Evolutionary conservation across 2,888 invertebrate genomes (phyloP).

Genomic region (Stenurella melanura): DNA sequence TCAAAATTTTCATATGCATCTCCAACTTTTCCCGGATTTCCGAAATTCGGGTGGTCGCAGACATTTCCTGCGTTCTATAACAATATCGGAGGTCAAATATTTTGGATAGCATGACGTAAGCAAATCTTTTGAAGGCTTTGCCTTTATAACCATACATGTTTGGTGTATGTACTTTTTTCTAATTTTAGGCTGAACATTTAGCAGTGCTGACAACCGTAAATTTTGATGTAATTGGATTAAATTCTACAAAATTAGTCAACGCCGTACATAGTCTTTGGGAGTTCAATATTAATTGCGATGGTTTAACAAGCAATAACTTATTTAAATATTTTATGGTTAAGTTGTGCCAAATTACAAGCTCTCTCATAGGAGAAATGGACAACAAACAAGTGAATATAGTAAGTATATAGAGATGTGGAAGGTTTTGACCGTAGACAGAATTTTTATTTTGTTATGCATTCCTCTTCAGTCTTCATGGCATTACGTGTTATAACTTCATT

Average conservation of each 20-base stretch:
- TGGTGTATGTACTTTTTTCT: neutral
- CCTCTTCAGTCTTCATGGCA: too few relatives aligned
- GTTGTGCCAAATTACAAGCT: conserved; percentile 58
- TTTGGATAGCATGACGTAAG: too few relatives aligned
- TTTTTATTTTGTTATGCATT: too few relatives aligned
- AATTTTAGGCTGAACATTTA: conserved; percentile 49
- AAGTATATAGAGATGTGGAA: conserved; percentile 35
- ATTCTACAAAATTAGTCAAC: conserved; percentile 41
- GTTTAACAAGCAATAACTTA: conserved; percentile 53
- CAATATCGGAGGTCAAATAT: too few relatives aligned
- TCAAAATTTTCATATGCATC: too few relatives aligned
- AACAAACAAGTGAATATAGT: conserved; percentile 49
- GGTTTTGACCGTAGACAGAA: too few relatives aligned
- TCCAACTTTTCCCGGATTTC: too few relatives aligned
- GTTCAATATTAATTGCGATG: conserved; percentile 34
- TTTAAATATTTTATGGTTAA: conserved; percentile 58
- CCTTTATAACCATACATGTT: neutral
- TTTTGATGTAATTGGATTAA: conserved; percentile 34
- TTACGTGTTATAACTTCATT: too few relatives aligned
- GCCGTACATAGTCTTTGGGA: conserved; percentile 46
- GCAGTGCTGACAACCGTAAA: conserved; percentile 44
- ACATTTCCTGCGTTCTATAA: too few relatives aligned
- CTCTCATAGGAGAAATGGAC: conserved; percentile 47
- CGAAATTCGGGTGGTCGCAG: too few relatives aligned
- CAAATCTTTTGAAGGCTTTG: too few relatives aligned